Evolutionary conservation across 1,140 invertebrate species (phyloP).

Genomic region (Xylocopa sonorina): DNA sequence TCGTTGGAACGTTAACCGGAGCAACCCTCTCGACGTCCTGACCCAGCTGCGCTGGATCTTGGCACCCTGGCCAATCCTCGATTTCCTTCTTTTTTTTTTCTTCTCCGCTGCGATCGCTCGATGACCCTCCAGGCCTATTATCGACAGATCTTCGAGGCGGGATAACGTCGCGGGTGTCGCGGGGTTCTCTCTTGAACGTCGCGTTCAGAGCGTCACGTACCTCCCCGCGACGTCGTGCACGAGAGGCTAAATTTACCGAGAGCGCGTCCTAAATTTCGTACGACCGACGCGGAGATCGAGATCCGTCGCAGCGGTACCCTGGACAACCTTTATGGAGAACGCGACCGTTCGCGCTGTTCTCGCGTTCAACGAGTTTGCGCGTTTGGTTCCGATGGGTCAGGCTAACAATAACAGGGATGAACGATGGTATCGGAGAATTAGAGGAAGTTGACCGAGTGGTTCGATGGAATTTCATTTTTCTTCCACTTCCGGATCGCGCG

Average conservation of each 20-base stretch:
- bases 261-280: slow-evolving; percentile 25
- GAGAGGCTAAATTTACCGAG: slow-evolving; percentile 38
- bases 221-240: slow-evolving; percentile 19
- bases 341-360: neutral
- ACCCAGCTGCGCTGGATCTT: slow-evolving; percentile 65
- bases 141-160: slow-evolving; percentile 50
- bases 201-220: slow-evolving; percentile 51
- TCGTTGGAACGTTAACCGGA: slow-evolving; percentile 56
- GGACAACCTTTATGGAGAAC: too few species aligned
- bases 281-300: neutral
- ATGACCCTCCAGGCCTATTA: slow-evolving; percentile 52
- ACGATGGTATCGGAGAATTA: neutral
- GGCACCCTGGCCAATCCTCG: slow-evolving; percentile 64
- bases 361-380: too few species aligned
- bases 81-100: slow-evolving; percentile 53
- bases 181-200: neutral
- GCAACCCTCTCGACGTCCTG: slow-evolving; percentile 66
- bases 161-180: slow-evolving; percentile 13
- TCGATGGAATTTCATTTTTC: neutral
- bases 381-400: neutral
- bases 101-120: neutral
- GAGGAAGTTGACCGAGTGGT: neutral
- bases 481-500: neutral
- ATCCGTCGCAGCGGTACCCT: neutral
- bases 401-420: neutral